Evolutionary conservation across 92 coral and sea anemone species (phyloP).

Genomic region (Anthopleura xanthogrammica): DNA sequence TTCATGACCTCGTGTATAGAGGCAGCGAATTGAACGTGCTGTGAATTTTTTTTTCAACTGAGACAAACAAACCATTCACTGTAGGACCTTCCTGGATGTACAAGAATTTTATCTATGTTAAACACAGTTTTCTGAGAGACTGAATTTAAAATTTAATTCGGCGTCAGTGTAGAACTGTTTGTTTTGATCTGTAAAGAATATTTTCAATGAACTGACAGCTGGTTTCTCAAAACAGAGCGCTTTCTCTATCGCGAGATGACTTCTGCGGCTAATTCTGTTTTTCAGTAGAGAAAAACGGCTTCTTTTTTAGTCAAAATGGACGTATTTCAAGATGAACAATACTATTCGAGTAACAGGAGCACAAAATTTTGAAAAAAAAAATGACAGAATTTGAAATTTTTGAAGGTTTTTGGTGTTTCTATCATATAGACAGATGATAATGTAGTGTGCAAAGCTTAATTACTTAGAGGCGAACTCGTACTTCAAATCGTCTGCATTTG

Average conservation of each 20-base stretch:
- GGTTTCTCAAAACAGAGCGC: not conserved
- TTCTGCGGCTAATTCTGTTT: not conserved
- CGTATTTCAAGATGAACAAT: not conserved
- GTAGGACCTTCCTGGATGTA: slow-evolving; percentile 4
- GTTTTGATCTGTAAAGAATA: slow-evolving; percentile 1
- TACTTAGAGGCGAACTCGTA: not conserved
- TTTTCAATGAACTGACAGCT: slow-evolving; percentile 24
- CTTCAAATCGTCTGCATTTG: not conserved
- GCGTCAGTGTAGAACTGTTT: slow-evolving; percentile 10
- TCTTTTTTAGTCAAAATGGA: not conserved
- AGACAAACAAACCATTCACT: not conserved
- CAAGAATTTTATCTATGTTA: slow-evolving; percentile 3
- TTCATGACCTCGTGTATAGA: not conserved
- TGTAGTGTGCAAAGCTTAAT: not conserved
- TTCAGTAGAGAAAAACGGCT: not conserved
- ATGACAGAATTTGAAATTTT: not conserved
- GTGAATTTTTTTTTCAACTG: not conserved
- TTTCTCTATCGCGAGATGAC: not conserved
- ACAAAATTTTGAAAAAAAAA: not conserved
- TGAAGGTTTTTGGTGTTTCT: not conserved
- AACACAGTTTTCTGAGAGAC: not conserved
- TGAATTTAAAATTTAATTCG: not conserved
- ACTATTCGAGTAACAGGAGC: not conserved
- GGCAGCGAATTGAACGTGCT: not conserved
- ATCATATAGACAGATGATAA: not conserved